These are phyloP conservation scores for Brotogeris chrysoptera DNA, from an alignment of 2,797 vertebrate species.

Conservation along the genomic window DNA sequence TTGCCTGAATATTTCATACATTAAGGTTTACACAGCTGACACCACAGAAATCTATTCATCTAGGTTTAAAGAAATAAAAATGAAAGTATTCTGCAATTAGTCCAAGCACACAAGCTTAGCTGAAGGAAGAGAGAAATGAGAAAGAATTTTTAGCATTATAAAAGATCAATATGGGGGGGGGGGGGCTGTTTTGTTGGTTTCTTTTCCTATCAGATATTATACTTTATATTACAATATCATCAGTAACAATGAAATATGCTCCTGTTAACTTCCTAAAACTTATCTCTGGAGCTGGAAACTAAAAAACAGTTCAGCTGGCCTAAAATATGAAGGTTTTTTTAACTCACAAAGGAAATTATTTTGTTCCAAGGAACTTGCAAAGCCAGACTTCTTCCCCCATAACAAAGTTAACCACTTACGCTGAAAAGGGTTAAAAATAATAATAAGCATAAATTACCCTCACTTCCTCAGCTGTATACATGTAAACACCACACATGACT, in stretches of 20 bases:
- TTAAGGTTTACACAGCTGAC: not conserved
- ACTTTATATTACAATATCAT: not conserved
- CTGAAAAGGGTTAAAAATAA: not conserved
- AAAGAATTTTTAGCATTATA: not conserved
- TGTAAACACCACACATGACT: not conserved
- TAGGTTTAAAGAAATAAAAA: not conserved
- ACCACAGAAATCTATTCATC: not conserved
- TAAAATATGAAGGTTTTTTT: not conserved
- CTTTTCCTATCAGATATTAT: not conserved
- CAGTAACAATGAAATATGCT: not conserved
- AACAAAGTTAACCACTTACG: not conserved
- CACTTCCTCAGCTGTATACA: not conserved
- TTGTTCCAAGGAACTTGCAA: not conserved
- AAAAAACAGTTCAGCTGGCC: not conserved
- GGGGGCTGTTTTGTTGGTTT: not conserved
- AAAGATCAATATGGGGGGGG: not conserved
- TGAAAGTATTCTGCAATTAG: not conserved
- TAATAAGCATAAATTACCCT: not conserved
- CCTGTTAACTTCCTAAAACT: not conserved
- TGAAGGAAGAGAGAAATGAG: not conserved
- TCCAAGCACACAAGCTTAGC: not conserved
- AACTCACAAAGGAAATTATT: not conserved
- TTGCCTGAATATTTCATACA: not conserved
- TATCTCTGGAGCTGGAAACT: not conserved
- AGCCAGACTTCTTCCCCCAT: not conserved